These are phyloP conservation scores for Holothuria scabra DNA, from an alignment of 53 echinoderm and acorn worm species.

Conservation along the genomic window DNA sequence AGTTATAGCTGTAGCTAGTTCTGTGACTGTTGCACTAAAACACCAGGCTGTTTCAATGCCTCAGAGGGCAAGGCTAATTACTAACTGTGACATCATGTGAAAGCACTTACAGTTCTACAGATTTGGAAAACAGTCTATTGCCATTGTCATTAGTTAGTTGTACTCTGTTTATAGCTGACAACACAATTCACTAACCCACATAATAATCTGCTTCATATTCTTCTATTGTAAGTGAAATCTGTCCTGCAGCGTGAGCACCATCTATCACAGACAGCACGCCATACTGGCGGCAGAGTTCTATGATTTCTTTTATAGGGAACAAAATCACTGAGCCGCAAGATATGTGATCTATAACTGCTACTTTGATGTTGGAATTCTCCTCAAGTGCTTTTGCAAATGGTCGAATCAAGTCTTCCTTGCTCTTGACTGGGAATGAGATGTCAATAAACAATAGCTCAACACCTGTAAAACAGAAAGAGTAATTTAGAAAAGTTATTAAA, in stretches of 20 bases:
- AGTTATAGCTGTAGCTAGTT: no score
- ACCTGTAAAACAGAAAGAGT: constrained; percentile 3
- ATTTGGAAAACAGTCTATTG: no score
- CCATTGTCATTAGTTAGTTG: no score
- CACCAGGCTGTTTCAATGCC: no score
- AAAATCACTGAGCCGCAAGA: constrained; percentile 2
- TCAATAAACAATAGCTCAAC: constrained; percentile 19
- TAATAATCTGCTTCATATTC: constrained; percentile 50
- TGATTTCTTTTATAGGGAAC: constrained; percentile 30
- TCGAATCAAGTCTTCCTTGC: constrained; percentile 24
- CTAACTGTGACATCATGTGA: no score
- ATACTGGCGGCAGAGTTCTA: constrained; percentile 34
- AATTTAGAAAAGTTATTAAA: not conserved
- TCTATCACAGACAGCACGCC: constrained; percentile 15
- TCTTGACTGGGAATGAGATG: constrained; percentile 32
- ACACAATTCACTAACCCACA: constrained; percentile 4
- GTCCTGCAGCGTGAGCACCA: constrained; percentile 46
- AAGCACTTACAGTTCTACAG: no score
- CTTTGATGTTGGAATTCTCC: constrained; percentile 28
- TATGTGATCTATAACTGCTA: constrained; percentile 38
- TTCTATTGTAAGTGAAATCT: not conserved
- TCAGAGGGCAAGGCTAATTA: no score
- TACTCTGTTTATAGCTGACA: no score
- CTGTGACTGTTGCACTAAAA: no score
- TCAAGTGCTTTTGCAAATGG: constrained; percentile 9